These are phyloP conservation scores for Nemopilema nomurai DNA, from an alignment of 30 jellyfish, hydroid and myxozoan genomes.

Conservation along the genomic window DNA sequence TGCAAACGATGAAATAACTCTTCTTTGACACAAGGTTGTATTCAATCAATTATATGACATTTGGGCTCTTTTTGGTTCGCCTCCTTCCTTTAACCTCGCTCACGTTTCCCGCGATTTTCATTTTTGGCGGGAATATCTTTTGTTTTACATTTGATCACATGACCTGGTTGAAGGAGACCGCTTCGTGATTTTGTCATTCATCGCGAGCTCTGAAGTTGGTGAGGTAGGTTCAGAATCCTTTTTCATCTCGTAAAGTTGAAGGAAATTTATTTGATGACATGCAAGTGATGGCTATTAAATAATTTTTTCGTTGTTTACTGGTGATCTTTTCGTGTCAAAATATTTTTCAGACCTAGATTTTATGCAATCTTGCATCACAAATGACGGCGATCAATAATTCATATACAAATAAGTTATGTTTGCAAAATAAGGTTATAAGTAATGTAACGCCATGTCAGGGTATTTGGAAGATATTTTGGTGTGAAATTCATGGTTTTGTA, in stretches of 20 bases:
- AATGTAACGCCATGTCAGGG: neutral
- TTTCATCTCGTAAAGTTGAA: neutral
- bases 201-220: neutral
- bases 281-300: too few relatives aligned
- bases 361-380: neutral
- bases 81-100: slow-evolving; percentile 21
- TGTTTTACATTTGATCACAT: slow-evolving; percentile 8
- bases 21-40: too few relatives aligned
- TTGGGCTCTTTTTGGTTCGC: neutral
- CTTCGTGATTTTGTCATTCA: neutral
- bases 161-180: neutral
- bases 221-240: neutral
- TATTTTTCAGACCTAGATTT: neutral
- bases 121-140: slow-evolving; percentile 43
- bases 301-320: neutral
- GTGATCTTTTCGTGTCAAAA: neutral
- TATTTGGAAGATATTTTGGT: too few relatives aligned
- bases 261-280: neutral
- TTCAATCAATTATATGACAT: too few relatives aligned
- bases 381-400: neutral
- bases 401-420: too few relatives aligned
- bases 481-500: too few relatives aligned
- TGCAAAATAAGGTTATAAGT: neutral
- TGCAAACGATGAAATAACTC: too few relatives aligned
- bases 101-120: slow-evolving; percentile 29